Conservation (phyloP, 2,113 vertebrate species). For the Vicugna pacos region DNA sequence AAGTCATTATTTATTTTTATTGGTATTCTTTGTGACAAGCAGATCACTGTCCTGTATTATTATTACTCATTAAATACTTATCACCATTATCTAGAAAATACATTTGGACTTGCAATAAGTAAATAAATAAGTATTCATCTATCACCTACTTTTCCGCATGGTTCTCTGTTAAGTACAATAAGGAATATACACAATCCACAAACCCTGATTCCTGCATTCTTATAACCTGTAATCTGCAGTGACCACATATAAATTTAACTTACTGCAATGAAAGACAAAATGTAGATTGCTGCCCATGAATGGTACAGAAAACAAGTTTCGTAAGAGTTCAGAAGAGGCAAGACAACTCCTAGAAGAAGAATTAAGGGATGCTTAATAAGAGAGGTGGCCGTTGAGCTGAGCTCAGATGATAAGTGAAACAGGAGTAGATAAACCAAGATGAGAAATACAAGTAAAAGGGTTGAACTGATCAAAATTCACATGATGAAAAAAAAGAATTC, state of each 20-base stretch:
- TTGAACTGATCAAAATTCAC: not conserved
- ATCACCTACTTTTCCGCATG: not conserved
- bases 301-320: not conserved
- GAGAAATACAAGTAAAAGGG: not conserved
- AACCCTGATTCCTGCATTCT: not conserved
- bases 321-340: not conserved
- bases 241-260: not conserved
- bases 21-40: not conserved
- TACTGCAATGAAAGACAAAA: not conserved
- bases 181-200: not conserved
- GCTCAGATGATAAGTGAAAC: not conserved
- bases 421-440: not conserved
- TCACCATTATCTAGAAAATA: constrained; percentile 1
- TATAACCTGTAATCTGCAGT: not conserved
- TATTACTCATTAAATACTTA: constrained; percentile 26
- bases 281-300: not conserved
- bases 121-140: constrained; percentile 26
- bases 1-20: constrained; percentile 14
- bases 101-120: not conserved
- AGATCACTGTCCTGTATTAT: not conserved
- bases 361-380: not conserved
- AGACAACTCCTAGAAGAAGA: not conserved
- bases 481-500: not conserved
- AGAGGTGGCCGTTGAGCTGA: not conserved
- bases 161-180: not conserved